These are phyloP conservation scores for Cybosia mesomella DNA, from an alignment of 2,888 invertebrate species.

Conservation along the genomic window DNA sequence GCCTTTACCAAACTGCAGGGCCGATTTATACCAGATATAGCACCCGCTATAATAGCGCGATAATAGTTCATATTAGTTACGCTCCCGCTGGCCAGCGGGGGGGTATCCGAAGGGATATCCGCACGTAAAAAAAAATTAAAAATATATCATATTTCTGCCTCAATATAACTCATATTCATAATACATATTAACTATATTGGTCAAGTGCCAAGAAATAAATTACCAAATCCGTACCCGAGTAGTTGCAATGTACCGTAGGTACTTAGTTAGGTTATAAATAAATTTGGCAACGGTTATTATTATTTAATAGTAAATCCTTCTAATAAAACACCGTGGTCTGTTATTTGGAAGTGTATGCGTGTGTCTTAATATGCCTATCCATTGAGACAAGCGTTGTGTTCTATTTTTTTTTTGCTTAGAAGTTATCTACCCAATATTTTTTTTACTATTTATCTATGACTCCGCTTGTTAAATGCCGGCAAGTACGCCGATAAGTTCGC, in stretches of 20 bases:
- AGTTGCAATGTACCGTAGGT: not conserved
- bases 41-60: too few species aligned
- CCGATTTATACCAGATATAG: too few species aligned
- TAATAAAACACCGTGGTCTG: constrained; percentile 18
- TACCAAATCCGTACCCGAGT: not conserved
- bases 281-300: not conserved
- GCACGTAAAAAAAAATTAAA: too few species aligned
- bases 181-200: not conserved
- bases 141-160: too few species aligned
- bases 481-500: too few species aligned
- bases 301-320: not conserved
- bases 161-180: too few species aligned
- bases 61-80: too few species aligned
- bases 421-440: not conserved
- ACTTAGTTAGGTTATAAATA: not conserved
- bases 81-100: too few species aligned
- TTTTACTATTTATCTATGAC: not conserved
- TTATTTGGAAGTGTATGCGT: constrained; percentile 15
- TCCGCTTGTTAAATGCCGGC: too few species aligned
- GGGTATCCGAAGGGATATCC: too few species aligned
- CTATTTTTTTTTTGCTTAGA: not conserved
- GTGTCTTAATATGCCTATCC: constrained; percentile 9
- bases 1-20: too few species aligned
- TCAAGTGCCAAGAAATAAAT: constrained; percentile 1
- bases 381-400: not conserved